These are phyloP conservation scores for Sebastes alutus DNA, from an alignment of 2,797 vertebrate genomes.

Conservation along the genomic window DNA sequence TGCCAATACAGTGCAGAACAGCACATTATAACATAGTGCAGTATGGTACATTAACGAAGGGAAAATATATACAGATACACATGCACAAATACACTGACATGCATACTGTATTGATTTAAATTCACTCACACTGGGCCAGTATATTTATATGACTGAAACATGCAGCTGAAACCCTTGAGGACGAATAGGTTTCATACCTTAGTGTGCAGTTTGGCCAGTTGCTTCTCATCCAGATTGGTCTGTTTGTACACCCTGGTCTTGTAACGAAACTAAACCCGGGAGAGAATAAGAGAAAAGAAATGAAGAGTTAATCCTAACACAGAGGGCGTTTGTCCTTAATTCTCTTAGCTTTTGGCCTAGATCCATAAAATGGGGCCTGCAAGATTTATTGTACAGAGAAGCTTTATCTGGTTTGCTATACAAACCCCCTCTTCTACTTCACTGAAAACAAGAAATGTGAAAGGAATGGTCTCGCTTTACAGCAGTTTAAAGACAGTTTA, in stretches of 20 bases:
- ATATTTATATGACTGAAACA: neutral
- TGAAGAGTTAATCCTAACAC: slow-evolving; percentile 49
- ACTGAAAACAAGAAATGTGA: slow-evolving; percentile 8
- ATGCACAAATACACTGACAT: neutral
- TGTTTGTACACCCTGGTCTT: slow-evolving; percentile 96
- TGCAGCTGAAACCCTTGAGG: neutral
- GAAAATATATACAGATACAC: neutral
- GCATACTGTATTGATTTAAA: neutral
- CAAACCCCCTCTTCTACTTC: slow-evolving; percentile 23
- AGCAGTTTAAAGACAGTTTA: slow-evolving; percentile 23
- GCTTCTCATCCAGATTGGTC: slow-evolving; percentile 95
- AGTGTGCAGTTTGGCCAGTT: slow-evolving; percentile 93
- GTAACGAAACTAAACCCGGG: slow-evolving; percentile 88
- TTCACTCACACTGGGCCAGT: neutral
- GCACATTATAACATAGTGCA: neutral
- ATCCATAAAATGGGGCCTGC: slow-evolving; percentile 50
- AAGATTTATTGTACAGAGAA: slow-evolving; percentile 43
- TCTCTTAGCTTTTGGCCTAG: slow-evolving; percentile 64
- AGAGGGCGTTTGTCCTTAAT: slow-evolving; percentile 61
- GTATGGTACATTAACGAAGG: neutral
- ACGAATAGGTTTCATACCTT: slow-evolving; percentile 80
- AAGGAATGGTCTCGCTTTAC: slow-evolving; percentile 7
- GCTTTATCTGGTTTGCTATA: slow-evolving; percentile 38
- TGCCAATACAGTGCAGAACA: neutral
- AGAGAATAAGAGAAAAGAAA: slow-evolving; percentile 31